Evolutionary conservation across 1,140 invertebrate genomes (phyloP), one percentile per base, ranked within the genome.

Genomic region (Drosophila nannoptera): DNA sequence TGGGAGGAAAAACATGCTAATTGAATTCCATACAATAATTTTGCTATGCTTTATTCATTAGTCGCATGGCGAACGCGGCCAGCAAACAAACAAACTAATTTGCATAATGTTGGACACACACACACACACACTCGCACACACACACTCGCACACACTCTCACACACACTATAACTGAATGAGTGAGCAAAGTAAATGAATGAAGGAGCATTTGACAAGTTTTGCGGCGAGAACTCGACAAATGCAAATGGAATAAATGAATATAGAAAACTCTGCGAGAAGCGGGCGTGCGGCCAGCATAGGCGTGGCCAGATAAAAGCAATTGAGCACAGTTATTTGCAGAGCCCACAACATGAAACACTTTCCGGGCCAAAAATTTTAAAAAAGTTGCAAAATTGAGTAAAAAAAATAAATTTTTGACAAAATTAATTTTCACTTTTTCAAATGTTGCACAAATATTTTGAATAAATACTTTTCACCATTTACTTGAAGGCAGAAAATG

Each of bases 11-110:
- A 69, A 69, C 67, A 64, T 64, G 67, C 61, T 82, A 82, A 82
- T 82, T 78, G 78, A 82, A 83, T 75, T 71, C 46, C 77, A 52
- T 70, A 66, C 75, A 78, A 78, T 78, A 78, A 78, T 78, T 78
- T 73, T 6, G 40, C 59, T 64, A 54, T 58, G 77, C 77, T 75
- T 75, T 76, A 66, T 80, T 78, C 77, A 76, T 78, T 78, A 73
- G 75, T 56, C 75, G 69, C 62, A 76, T 43, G 75, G 60, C 49
- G 64, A 69, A 64, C 48, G 60, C 45, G 53, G 32, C 53, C 45
- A 58, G 49, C 71, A 46, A 73, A 71, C 52, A 63, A 69, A 69
- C 55, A 70, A 70, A 81, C 46, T 68, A 75, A 82, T 82, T 82
- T 82, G 75, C 78, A 82, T 82, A 66, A 72, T 49, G 66, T 46